Evolutionary conservation across 2,797 vertebrate genomes (phyloP).

Genomic region (Trichosurus vulpecula): DNA sequence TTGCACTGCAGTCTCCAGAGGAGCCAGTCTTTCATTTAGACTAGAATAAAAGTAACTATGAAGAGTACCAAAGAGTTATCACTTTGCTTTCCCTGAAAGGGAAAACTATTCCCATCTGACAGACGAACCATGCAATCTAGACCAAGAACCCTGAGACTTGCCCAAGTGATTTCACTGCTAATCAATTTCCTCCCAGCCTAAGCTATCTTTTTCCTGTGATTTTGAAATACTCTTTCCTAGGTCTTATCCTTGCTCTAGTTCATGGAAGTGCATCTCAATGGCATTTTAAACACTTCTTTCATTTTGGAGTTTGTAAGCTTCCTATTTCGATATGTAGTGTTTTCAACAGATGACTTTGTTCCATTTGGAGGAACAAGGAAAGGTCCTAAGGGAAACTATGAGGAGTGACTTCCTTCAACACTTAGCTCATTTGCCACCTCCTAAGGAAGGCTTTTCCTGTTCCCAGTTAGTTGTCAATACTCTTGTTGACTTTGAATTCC

Average conservation of each 20-base stretch:
- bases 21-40: constrained; percentile 44
- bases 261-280: constrained; percentile 13
- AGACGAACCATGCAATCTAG: background rate
- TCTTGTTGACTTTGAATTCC: background rate
- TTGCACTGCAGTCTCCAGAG: constrained; percentile 13
- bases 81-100: constrained; percentile 36
- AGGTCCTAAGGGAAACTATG: background rate
- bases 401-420: background rate
- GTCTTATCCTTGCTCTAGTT: background rate
- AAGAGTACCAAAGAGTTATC: constrained; percentile 13
- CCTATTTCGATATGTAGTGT: background rate
- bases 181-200: constrained; percentile 5
- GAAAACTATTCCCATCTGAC: background rate
- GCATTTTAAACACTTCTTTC: background rate
- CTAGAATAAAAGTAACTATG: constrained; percentile 25
- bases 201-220: background rate
- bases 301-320: background rate
- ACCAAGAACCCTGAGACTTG: constrained; percentile 23
- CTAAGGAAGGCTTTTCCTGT: background rate
- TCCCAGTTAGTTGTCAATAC: background rate
- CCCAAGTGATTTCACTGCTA: background rate
- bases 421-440: background rate
- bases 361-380: background rate
- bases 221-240: background rate
- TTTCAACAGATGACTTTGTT: background rate